Conservation (phyloP, 2,797 vertebrate genomes). For the Bovichtus diacanthus region DNA sequence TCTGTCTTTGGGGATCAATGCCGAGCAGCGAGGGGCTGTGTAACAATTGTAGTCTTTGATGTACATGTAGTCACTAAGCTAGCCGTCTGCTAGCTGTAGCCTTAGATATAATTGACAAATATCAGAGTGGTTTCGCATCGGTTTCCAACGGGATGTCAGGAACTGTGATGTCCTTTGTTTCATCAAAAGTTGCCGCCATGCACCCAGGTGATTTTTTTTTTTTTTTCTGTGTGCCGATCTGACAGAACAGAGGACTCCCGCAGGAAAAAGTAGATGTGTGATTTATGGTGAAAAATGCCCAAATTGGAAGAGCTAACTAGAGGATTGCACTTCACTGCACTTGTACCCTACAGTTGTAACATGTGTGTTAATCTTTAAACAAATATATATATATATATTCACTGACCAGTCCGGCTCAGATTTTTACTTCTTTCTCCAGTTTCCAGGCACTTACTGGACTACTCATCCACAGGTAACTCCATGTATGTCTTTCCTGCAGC, state of each 20-base stretch:
- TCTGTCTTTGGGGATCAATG: constrained; percentile 2
- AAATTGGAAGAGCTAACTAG: too few species aligned
- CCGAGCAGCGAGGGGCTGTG: not conserved
- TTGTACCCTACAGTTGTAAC: too few species aligned
- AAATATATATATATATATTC: constrained; percentile 8
- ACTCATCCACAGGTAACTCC: constrained; percentile 66
- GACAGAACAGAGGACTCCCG: too few species aligned
- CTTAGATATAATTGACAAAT: not conserved
- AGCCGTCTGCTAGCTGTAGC: not conserved
- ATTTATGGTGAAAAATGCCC: too few species aligned
- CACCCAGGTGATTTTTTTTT: too few species aligned
- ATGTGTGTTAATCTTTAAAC: constrained; percentile 12
- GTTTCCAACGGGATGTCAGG: too few species aligned
- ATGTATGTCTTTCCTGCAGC: constrained; percentile 77
- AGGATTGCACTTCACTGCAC: too few species aligned
- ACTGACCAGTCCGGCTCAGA: not conserved
- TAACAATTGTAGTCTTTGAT: constrained; percentile 20
- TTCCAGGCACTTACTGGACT: constrained; percentile 33
- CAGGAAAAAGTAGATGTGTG: too few species aligned
- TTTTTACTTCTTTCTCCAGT: constrained; percentile 1
- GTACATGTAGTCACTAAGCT: too few species aligned
- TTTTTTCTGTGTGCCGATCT: too few species aligned
- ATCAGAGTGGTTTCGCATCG: not conserved
- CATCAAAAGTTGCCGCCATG: too few species aligned
- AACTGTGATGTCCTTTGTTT: too few species aligned